Percentiles rank a stretch among this genome's conserved stretches.
These are phyloP conservation scores for Arctocebus calabarensis DNA, from an alignment of 2,797 vertebrate species.

Conservation along the genomic window DNA sequence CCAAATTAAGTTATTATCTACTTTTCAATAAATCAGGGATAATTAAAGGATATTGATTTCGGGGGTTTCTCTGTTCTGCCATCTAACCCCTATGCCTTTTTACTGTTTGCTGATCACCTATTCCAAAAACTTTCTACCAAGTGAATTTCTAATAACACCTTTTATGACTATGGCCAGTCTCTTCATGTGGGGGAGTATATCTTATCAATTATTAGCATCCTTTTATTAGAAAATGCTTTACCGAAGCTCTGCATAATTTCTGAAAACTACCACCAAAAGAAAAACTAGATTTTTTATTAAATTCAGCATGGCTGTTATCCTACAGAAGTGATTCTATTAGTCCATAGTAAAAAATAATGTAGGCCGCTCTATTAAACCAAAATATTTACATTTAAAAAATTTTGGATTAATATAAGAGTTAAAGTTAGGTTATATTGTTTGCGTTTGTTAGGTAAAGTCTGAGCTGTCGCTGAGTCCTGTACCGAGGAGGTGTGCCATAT, in stretches of 20 bases:
- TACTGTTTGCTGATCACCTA: neutral
- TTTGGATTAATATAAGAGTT: too few relatives aligned
- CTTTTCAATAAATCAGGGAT: constrained; percentile 25
- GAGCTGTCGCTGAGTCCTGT: too few relatives aligned
- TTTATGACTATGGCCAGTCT: neutral
- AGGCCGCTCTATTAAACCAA: neutral
- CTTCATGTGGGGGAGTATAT: neutral
- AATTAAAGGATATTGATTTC: constrained; percentile 31
- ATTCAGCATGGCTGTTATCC: neutral
- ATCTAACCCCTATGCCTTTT: neutral
- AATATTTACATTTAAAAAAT: neutral
- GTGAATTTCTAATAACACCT: neutral
- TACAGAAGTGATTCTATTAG: neutral
- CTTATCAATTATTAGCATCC: constrained; percentile 1
- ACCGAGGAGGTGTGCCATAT: too few relatives aligned
- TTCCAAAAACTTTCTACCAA: neutral
- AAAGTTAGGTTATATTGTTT: too few relatives aligned
- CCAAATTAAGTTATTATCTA: neutral
- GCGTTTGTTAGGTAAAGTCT: too few relatives aligned
- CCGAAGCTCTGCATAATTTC: neutral
- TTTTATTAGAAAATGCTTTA: constrained; percentile 39
- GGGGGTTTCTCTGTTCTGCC: neutral
- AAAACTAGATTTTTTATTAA: constrained; percentile 17
- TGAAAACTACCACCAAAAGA: neutral
- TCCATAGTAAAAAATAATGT: neutral